Evolutionary conservation across 2,888 invertebrate species (phyloP), one percentile per base, ranked within the genome.

Genomic region (Eumacrocentrus americanus): DNA sequence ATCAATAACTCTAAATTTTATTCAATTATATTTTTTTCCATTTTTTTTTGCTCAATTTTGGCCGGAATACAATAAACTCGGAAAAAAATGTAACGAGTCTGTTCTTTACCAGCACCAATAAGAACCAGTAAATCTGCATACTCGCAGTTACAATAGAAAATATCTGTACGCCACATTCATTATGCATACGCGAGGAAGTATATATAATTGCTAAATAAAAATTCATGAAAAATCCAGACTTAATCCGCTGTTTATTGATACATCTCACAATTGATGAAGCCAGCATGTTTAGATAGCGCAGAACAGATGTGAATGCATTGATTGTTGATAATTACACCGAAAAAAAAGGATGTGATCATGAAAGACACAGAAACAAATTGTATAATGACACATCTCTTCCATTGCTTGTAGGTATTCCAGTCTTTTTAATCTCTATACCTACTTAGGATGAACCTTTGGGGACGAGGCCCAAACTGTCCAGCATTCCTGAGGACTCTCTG

Each of bases 401-500:
- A 14, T 20, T 20, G 34, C 9, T 29, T 14, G 29, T 34, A 4
- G 34, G 14, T 46, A 46, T 25, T 9, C 3, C 18, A 50, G 29
- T 34, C 50, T 34, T 25, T 11, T 47, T 14, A 46, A 11, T 48
- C 34, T 35, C 7, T 52, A 14, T 22, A 9, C 23, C 47, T 46
- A 40, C 34, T 25, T 76, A 78, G 37, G 70, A 60, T 56, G 66
- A 58, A 37, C 69, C 72, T 68, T 71, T 77, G 14, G 80, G 80
- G 54, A 80, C 77, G 16, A 81, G 71, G 23, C 80, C 80, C 61
- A 81, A 68, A 64, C 79, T 79, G 52, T 80, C 76, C 16, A 80
- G 64, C 77, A 80, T 79, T 12, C 78, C 79, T n/a, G n/a, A n/a
- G 9, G 73, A 71, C 46, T 72, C 89, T 11, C 85, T 84, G 61